These are phyloP conservation scores for Octodonta nipae DNA, from an alignment of 2,888 invertebrate genomes.

Conservation along the genomic window DNA sequence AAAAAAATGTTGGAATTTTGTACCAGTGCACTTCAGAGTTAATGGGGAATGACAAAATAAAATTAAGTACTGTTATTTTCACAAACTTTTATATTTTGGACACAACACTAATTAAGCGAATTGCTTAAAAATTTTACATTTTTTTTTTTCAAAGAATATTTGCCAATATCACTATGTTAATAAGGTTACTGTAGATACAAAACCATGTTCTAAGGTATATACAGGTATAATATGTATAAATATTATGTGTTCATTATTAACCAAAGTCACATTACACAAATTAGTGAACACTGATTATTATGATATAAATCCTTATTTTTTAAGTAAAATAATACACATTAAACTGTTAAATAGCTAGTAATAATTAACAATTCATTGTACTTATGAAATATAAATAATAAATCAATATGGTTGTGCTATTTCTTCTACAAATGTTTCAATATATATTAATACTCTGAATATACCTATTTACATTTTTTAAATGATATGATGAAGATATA, in stretches of 20 bases:
- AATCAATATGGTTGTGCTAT: neutral
- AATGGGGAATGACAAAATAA: constrained; percentile 1
- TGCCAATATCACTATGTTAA: constrained; percentile 7
- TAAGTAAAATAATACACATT: neutral
- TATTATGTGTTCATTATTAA: too few relatives aligned
- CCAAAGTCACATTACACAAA: too few relatives aligned
- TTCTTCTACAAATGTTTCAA: too few relatives aligned
- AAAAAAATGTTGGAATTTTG: too few relatives aligned
- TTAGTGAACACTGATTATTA: too few relatives aligned
- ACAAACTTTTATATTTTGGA: constrained; percentile 12
- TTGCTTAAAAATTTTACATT: constrained; percentile 20
- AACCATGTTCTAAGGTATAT: constrained; percentile 5
- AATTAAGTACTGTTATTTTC: neutral
- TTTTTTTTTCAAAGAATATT: constrained; percentile 18
- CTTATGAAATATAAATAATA: neutral
- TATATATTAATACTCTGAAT: too few relatives aligned
- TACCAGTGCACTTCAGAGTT: too few relatives aligned
- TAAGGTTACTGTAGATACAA: constrained; percentile 6
- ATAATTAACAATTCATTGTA: constrained; percentile 2
- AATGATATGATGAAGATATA: neutral
- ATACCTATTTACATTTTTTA: too few relatives aligned
- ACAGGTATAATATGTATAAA: constrained; percentile 7
- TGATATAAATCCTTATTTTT: too few relatives aligned
- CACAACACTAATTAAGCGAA: constrained; percentile 27
- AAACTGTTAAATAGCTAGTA: neutral